These are phyloP conservation scores for Cercopithecus mona DNA, from an alignment of 2,113 vertebrate species.

Conservation along the genomic window DNA sequence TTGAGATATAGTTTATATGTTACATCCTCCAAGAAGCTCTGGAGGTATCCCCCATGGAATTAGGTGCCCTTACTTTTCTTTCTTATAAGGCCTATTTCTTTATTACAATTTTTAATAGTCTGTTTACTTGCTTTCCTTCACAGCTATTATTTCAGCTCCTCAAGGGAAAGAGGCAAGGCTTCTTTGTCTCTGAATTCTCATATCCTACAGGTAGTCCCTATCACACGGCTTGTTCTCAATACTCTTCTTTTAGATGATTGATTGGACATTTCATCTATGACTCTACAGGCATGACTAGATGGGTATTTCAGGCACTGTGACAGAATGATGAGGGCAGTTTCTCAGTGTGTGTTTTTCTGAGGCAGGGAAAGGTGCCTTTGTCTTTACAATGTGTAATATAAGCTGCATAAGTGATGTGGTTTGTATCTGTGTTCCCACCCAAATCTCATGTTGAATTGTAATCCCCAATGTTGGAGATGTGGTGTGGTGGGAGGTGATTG, in stretches of 20 bases:
- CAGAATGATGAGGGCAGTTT: neutral
- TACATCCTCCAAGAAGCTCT: neutral
- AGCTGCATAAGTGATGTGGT: neutral
- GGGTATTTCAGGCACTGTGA: neutral
- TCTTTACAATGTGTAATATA: neutral
- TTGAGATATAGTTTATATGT: neutral
- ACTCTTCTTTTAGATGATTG: neutral
- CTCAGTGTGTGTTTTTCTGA: neutral
- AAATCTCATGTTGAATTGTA: no score
- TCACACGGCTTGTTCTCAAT: neutral
- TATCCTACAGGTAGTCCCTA: neutral
- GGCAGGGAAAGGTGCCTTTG: neutral
- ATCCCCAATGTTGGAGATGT: no score
- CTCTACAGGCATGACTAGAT: neutral
- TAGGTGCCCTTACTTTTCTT: neutral
- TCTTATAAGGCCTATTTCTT: neutral
- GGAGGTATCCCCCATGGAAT: neutral
- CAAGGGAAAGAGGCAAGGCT: neutral
- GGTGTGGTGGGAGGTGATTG: no score
- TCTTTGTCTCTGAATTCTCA: neutral
- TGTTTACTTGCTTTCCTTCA: conserved; percentile 19
- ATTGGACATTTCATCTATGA: neutral
- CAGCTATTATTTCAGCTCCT: neutral
- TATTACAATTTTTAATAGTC: neutral
- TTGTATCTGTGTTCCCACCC: no score